A percentile compares a stretch with the other conserved stretches of the same genome.
These are phyloP conservation scores for Alauda arvensis DNA, from an alignment of 2,797 vertebrate species.

Conservation along the genomic window DNA sequence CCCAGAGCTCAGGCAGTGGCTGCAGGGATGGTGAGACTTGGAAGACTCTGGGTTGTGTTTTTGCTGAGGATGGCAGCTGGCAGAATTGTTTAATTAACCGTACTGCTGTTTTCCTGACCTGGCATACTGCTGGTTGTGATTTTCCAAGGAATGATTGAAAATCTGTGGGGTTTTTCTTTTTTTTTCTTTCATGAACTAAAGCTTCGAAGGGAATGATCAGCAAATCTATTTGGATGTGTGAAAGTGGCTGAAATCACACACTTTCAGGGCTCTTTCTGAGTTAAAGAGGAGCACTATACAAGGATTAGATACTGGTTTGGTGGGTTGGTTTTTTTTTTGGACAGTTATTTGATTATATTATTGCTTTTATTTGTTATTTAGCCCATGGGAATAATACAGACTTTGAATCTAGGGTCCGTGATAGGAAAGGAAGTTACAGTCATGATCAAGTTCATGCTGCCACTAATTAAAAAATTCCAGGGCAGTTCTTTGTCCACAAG, in stretches of 20 bases:
- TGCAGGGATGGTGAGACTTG: background rate
- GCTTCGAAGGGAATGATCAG: background rate
- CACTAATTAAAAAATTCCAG: background rate
- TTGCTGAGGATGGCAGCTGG: background rate
- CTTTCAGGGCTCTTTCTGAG: background rate
- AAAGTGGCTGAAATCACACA: background rate
- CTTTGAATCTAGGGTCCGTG: background rate
- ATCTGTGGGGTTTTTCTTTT: background rate
- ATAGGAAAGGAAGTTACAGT: background rate
- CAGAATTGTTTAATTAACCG: background rate
- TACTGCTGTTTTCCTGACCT: background rate
- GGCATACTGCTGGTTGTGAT: background rate
- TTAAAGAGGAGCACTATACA: accelerated
- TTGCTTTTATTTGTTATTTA: background rate
- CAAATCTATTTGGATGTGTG: background rate
- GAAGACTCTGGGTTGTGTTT: background rate
- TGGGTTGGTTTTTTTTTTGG: background rate
- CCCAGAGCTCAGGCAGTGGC: accelerated
- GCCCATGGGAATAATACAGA: background rate
- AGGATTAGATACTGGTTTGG: background rate
- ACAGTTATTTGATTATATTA: background rate
- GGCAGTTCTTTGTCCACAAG: background rate
- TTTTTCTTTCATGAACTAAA: accelerated
- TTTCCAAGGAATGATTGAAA: background rate
- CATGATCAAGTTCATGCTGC: background rate